Percentiles rank a stretch among this genome's conserved stretches.
Evolutionary conservation across 2,797 vertebrate genomes (phyloP).

Genomic region (Tiaroga cobitis): DNA sequence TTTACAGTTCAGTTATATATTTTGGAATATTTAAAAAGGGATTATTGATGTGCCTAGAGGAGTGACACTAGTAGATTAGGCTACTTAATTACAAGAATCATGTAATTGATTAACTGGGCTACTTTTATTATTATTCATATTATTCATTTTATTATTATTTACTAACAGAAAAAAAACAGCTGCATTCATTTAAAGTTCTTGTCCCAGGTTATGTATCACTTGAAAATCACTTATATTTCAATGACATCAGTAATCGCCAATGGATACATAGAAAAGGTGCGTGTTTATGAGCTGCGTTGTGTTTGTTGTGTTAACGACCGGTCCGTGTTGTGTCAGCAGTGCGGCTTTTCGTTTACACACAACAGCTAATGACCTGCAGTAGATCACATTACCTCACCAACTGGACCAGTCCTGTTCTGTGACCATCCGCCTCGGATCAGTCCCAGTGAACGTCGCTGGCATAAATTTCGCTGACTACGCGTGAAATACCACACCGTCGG

Average conservation of each 20-base stretch:
- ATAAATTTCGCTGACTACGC: slow-evolving; percentile 55
- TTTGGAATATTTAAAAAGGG: background rate
- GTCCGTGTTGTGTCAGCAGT: slow-evolving; percentile 60
- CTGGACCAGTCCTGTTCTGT: slow-evolving; percentile 44
- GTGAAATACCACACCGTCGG: slow-evolving; percentile 41
- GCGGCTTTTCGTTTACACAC: slow-evolving; percentile 63
- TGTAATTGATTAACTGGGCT: background rate
- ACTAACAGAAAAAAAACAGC: background rate
- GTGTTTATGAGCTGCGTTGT: slow-evolving; percentile 53
- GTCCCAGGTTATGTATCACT: background rate
- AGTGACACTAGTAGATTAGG: too few relatives aligned
- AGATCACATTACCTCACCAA: slow-evolving; percentile 46
- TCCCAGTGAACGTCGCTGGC: slow-evolving; percentile 36
- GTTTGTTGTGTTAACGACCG: slow-evolving; percentile 58
- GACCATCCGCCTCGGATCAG: slow-evolving; percentile 28
- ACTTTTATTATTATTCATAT: background rate
- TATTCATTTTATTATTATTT: background rate
- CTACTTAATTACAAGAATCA: background rate
- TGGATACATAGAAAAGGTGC: slow-evolving; percentile 27
- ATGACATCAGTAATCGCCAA: background rate
- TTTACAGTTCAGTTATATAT: background rate
- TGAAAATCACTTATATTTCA: slow-evolving; percentile 9
- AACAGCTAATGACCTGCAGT: slow-evolving; percentile 61
- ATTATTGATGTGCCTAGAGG: background rate
- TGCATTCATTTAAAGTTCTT: background rate